Evolutionary conservation across 2,797 vertebrate species (phyloP).

Genomic region (Hydrophis major): DNA sequence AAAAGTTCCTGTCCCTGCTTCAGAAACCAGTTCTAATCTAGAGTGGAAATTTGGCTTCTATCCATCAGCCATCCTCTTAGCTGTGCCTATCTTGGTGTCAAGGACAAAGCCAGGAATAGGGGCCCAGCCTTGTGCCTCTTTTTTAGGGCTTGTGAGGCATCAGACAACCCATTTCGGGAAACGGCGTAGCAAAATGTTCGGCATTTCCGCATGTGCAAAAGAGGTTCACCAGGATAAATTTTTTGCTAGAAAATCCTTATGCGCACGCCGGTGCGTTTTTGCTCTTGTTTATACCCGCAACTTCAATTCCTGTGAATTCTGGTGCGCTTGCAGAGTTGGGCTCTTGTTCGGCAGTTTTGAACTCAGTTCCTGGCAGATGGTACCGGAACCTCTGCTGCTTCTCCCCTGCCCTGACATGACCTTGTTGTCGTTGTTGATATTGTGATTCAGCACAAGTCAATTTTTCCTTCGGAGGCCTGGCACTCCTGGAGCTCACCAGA

Average conservation of each 20-base stretch:
- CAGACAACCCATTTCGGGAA: background rate
- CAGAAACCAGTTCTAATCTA: background rate
- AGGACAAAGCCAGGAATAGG: background rate
- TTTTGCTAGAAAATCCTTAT: background rate
- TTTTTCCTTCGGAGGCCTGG: background rate
- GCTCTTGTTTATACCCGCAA: background rate
- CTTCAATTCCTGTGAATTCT: background rate
- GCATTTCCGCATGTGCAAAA: background rate
- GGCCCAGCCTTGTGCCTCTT: too few species aligned
- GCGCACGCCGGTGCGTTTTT: background rate
- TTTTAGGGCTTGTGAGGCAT: background rate
- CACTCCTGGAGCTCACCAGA: background rate
- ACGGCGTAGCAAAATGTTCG: background rate
- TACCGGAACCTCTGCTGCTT: accelerated
- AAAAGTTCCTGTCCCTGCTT: background rate
- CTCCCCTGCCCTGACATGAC: background rate
- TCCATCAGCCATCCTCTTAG: background rate
- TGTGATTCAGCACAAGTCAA: background rate
- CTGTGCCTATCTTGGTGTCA: background rate
- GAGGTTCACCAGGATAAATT: background rate
- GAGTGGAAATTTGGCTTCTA: background rate
- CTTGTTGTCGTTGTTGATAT: background rate
- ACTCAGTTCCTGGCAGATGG: background rate
- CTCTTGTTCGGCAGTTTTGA: background rate
- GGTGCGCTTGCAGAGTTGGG: background rate